These are phyloP conservation scores for Psittacula echo DNA, from an alignment of 2,797 vertebrate genomes.

Conservation along the genomic window DNA sequence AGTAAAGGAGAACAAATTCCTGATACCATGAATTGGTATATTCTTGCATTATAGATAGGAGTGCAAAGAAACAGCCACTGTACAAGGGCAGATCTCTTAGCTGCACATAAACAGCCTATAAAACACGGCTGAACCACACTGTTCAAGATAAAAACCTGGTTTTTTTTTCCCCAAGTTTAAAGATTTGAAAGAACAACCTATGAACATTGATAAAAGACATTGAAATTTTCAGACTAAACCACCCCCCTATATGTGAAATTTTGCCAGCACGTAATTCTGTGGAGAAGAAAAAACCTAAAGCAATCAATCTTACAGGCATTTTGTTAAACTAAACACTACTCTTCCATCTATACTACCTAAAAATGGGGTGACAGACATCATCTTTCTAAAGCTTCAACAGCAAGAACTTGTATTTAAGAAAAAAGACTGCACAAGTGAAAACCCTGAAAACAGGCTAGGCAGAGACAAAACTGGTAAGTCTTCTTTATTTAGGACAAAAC, in stretches of 20 bases:
- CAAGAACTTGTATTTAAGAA: not conserved
- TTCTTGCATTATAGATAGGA: not conserved
- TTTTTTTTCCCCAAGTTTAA: not conserved
- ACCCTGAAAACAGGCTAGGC: not conserved
- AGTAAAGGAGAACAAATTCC: not conserved
- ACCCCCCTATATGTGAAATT: not conserved
- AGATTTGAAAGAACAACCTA: not conserved
- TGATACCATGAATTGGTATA: not conserved
- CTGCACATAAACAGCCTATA: not conserved
- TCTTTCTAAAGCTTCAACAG: not conserved
- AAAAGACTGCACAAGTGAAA: not conserved
- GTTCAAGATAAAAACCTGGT: not conserved
- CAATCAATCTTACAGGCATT: not conserved
- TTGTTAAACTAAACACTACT: not conserved
- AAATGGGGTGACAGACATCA: not conserved
- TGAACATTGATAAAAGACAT: not conserved
- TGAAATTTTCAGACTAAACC: not conserved
- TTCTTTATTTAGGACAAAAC: not conserved
- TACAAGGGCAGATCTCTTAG: not conserved
- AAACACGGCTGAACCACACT: not conserved
- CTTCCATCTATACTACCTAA: not conserved
- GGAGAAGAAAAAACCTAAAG: not conserved
- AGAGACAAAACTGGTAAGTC: not conserved
- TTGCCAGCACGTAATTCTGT: not conserved
- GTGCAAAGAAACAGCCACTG: not conserved